phyloP scores from a whole-genome alignment of 1,140 invertebrate genomes.

The Euglossa dilemma region DNA sequence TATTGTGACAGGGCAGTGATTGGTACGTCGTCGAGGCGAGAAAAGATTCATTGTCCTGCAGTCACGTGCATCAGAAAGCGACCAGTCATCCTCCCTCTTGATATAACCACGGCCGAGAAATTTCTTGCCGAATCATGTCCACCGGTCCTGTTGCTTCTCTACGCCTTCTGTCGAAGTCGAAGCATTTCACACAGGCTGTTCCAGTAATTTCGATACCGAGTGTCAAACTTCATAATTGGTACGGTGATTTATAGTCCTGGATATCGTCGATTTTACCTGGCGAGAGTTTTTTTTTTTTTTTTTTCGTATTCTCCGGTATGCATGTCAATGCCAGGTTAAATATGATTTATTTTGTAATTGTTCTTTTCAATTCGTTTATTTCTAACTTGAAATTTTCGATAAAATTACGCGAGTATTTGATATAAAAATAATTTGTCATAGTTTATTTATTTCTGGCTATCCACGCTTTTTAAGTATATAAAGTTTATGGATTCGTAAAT shows the following conservation, averaged over 20 bases:
- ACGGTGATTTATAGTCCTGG: too few relatives aligned
- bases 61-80: constrained; percentile 69
- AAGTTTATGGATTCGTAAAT: too few relatives aligned
- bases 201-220: neutral
- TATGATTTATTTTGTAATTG: too few relatives aligned
- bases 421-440: too few relatives aligned
- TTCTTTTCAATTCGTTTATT: too few relatives aligned
- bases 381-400: too few relatives aligned
- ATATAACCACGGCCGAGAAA: constrained; percentile 57
- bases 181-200: neutral
- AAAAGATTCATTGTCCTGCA: constrained; percentile 64
- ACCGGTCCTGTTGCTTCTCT: constrained; percentile 15
- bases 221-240: neutral
- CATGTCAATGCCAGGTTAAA: too few relatives aligned
- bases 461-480: too few relatives aligned
- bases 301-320: too few relatives aligned
- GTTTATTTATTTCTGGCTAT: too few relatives aligned
- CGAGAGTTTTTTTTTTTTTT: too few relatives aligned
- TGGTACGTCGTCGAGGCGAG: constrained; percentile 68
- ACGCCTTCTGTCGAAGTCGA: neutral
- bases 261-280: neutral
- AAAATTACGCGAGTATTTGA: too few relatives aligned
- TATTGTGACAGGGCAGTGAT: constrained; percentile 69
- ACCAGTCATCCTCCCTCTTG: constrained; percentile 65
- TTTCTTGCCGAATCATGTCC: constrained; percentile 68